phyloP scores from a whole-genome alignment of 2,888 invertebrate genomes.

The Caenorhabditis becei region DNA sequence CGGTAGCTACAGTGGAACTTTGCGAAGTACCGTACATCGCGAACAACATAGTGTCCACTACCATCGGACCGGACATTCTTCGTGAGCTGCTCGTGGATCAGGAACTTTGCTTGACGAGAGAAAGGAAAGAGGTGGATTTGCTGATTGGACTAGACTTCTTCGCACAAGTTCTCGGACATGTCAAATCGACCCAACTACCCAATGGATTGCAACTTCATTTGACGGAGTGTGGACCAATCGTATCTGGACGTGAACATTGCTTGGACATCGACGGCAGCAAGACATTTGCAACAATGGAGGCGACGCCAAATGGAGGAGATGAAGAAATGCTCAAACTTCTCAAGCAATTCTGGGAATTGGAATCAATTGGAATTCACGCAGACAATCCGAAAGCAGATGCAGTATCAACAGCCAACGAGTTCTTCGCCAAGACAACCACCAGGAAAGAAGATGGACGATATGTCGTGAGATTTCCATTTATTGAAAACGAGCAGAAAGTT shows the following conservation, averaged over 20 bases:
- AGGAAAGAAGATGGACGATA: constrained; percentile 37
- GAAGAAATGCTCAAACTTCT: constrained; percentile 1
- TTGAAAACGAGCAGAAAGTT: not conserved
- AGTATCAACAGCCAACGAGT: no score
- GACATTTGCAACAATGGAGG: no score
- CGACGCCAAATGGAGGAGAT: no score
- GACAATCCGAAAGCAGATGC: constrained; percentile 44
- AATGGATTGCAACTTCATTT: constrained; percentile 15
- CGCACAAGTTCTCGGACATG: constrained; percentile 13
- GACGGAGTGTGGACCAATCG: constrained; percentile 25
- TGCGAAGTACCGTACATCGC: no score
- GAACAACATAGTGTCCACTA: not conserved
- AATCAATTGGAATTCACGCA: constrained; percentile 15
- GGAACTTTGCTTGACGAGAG: no score
- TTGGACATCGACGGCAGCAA: no score
- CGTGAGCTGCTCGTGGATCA: no score
- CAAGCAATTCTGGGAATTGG: constrained; percentile 32
- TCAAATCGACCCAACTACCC: not conserved
- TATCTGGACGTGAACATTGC: constrained; percentile 41
- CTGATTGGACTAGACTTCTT: constrained; percentile 39
- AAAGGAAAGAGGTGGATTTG: not conserved
- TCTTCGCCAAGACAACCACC: constrained; percentile 32
- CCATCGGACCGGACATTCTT: no score
- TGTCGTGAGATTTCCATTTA: constrained; percentile 20
- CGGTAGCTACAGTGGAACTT: no score